Base-by-base conservation (phyloP, 2,888 invertebrate species). In the Napeogenes inachia region DNA sequence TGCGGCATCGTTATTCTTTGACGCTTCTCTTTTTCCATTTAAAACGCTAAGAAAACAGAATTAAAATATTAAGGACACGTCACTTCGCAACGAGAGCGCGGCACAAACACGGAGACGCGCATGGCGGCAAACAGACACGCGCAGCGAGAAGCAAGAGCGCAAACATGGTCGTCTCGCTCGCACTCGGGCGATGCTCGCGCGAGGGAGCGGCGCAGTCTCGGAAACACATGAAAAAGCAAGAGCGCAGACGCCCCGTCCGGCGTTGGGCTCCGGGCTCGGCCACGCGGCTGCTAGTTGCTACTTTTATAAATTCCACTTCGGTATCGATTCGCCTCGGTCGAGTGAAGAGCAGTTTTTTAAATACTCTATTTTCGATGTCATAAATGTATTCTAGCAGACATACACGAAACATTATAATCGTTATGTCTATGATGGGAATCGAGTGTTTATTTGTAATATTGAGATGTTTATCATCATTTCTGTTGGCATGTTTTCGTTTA, bases 51-150 rank as follows among this genome's bases (percentile, higher is more conserved):
- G 35, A 35, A 35, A 35, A 35, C 35, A 35, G 21, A 21, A 35
- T 35, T 35, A 38, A 45, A 54, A 45, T 60, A 56, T 62, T 35
- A 35, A 62, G 57, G 60, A 63, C 64, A 62, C 61, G 66, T 56
- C 58, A 47, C 56, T 13, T 71, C 76, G 70, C 73, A 68, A 59
- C 81, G 78, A 73, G 74, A 66, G 75, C 82, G 75, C 75, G 75
- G 68, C 62, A 69, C 83, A 73, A 68, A 83, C 87, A 81, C 78
- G 81, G 56, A 73, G 75, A 65, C 85, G 86, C 86, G 84, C 89
- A 88, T 70, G 68, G 66, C 79, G 78, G 78, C 89, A 87, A 73
- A 84, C 89, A 87, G 73, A 81, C 87, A 80, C 85, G 88, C 87
- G 86, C 85, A 84, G 77, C 73, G 76, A 66, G 78, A 81, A 80